A percentile compares a stretch with the other conserved stretches of the same genome.
Evolutionary conservation across 2,888 invertebrate species (phyloP).

Genomic region (Drosophila lutescens): DNA sequence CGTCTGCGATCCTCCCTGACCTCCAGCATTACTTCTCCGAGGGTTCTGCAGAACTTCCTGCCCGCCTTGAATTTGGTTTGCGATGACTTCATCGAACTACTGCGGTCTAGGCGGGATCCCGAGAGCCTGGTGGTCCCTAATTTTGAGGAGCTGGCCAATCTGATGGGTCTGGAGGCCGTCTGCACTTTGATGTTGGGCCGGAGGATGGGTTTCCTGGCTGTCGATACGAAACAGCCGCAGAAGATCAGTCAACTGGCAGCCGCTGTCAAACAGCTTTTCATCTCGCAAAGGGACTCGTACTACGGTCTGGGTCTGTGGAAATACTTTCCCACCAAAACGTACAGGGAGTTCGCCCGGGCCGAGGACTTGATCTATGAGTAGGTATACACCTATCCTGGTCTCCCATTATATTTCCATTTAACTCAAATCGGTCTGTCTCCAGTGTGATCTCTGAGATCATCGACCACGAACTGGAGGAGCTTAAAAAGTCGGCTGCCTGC

Average conservation of each 20-base stretch:
- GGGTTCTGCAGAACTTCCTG: conserved; percentile 90
- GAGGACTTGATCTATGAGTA: conserved; percentile 93
- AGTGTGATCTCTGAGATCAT: conserved; percentile 92
- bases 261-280: conserved; percentile 91
- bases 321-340: conserved; percentile 89
- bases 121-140: conserved; percentile 86
- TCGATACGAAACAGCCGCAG: conserved; percentile 85
- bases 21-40: conserved; percentile 90
- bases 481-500: conserved; percentile 85
- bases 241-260: conserved; percentile 88
- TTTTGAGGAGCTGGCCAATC: conserved; percentile 90
- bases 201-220: conserved; percentile 89
- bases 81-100: conserved; percentile 90
- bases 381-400: conserved; percentile 77
- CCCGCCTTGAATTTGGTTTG: conserved; percentile 90
- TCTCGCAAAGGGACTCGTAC: conserved; percentile 91
- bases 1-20: conserved; percentile 90
- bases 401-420: conserved; percentile 13
- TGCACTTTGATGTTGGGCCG: conserved; percentile 92
- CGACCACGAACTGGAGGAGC: conserved; percentile 87
- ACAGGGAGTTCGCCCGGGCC: conserved; percentile 88
- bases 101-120: conserved; percentile 86
- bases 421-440: conserved; percentile 49
- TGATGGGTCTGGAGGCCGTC: conserved; percentile 92
- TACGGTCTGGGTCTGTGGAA: conserved; percentile 93